Evolutionary conservation across 2,888 invertebrate species (phyloP), one percentile per base, ranked within the genome.

Genomic region (Polymixis flavicincta): DNA sequence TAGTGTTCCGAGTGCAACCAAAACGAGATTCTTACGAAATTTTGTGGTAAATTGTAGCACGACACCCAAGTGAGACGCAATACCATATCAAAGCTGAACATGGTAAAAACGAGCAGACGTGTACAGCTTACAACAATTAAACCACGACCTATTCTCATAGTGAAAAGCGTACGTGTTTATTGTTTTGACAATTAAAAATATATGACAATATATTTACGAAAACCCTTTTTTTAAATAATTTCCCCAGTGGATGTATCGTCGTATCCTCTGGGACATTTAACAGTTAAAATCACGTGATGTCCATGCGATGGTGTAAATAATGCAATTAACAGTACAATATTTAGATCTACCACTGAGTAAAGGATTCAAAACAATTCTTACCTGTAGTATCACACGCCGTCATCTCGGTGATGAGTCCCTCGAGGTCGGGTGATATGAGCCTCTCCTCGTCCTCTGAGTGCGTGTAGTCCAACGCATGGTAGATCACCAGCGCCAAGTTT

Each of bases 381-480:
- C 94, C 94, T 90, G 93, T 74, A 63, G 85, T 94, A 93, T 97
- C 97, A 86, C 97, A 97, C 66, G 97, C 97, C 69, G 98, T 98
- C 98, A 99, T 99, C 92, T 98, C 97, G 83, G 98, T 98, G 92
- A 99, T 98, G 73, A 99, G 97, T 71, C 97, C 97, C 93, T 99
- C 98, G 85, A 99, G 97, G 92, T 98, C 98, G 22, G 98, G 97
- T 87, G 98, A 98, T 89, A 99, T 97, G 88, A 98, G 97, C 87
- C 98, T 97, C 96, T 99, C 99, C 95, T 99, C 99, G 82, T 98
- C 98, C 88, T 98, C 98, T 61, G 97, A 97, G 90, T 98, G 97
- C 86, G 98, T 98, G 95, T 98, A 99, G 96, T 99, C 99, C 94
- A 99, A 96, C 57, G 99, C 99, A 89, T 98, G 97, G 96, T 98